Conservation (phyloP, 2,113 vertebrate species). For the Neolamprologus sp. region DNA sequence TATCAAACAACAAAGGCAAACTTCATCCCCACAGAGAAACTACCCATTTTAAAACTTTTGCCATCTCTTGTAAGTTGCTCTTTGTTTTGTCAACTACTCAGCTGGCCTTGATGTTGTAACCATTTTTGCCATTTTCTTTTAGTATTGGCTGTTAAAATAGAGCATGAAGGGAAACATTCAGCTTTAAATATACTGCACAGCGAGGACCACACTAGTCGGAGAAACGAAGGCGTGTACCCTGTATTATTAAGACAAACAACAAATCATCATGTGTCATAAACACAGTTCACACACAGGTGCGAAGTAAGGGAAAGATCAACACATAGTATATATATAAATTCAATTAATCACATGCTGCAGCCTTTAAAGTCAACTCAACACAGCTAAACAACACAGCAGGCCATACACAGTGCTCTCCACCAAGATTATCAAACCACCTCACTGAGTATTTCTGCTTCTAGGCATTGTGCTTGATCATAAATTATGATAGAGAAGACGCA, state of each 20-base stretch:
- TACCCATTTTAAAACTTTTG: constrained; percentile 56
- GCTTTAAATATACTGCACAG: not conserved
- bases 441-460: not conserved
- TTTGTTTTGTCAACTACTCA: constrained; percentile 39
- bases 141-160: not conserved
- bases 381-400: not conserved
- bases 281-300: not conserved
- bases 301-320: not conserved
- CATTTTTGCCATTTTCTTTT: constrained; percentile 14
- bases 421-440: not conserved
- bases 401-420: not conserved
- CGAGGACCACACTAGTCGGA: not conserved
- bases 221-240: not conserved
- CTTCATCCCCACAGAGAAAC: constrained; percentile 49
- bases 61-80: constrained; percentile 30
- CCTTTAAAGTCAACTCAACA: not conserved
- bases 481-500: not conserved
- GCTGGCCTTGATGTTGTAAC: constrained; percentile 1
- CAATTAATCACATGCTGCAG: not conserved
- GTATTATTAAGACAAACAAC: not conserved
- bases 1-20: constrained; percentile 69
- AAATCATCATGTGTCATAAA: not conserved
- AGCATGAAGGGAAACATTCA: not conserved
- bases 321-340: not conserved
- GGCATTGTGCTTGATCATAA: not conserved